Conservation (phyloP, 2,113 vertebrate genomes). For the Passer domesticus region DNA sequence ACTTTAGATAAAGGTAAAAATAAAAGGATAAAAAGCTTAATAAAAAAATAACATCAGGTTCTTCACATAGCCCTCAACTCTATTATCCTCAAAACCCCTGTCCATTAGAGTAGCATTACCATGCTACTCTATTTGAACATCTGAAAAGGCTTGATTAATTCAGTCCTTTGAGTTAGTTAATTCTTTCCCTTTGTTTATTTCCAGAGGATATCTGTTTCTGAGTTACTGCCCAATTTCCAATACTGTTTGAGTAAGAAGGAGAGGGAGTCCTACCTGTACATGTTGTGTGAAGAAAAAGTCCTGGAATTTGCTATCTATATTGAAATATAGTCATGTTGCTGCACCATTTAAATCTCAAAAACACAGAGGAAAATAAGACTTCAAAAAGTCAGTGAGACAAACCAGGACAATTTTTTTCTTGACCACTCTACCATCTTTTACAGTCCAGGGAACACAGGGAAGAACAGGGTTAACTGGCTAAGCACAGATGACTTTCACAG, state of each 20-base stretch:
- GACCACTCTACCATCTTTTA: not conserved
- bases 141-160: not conserved
- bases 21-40: not conserved
- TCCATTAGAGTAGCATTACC: not conserved
- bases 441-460: not conserved
- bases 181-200: not conserved
- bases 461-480: not conserved
- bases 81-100: not conserved
- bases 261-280: not conserved
- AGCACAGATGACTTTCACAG: not conserved
- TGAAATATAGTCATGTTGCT: not conserved
- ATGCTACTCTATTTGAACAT: not conserved
- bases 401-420: not conserved
- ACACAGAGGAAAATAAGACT: not conserved
- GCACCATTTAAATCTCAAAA: not conserved
- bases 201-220: not conserved
- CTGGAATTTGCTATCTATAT: not conserved
- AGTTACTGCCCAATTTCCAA: not conserved
- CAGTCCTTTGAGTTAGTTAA: not conserved
- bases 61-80: not conserved
- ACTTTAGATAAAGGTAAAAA: not conserved
- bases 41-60: not conserved
- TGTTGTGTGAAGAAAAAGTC: not conserved
- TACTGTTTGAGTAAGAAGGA: not conserved
- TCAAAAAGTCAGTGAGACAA: not conserved